Evolutionary conservation across 2,888 invertebrate species (phyloP), one percentile per base, ranked within the genome.

Genomic region (Eupelmus urozonus): DNA sequence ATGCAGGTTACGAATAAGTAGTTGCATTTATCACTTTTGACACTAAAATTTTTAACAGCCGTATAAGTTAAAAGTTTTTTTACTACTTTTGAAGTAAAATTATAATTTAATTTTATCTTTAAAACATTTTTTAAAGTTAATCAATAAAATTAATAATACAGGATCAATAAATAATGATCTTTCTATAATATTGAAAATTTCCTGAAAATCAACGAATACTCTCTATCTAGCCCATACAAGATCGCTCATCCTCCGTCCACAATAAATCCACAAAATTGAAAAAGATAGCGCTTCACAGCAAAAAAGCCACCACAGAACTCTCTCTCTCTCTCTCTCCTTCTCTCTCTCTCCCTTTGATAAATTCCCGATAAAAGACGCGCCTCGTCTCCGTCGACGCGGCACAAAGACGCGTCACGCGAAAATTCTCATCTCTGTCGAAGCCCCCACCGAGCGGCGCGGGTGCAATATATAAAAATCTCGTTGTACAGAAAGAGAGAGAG

Each of bases 321-420:
- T n/a, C n/a, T n/a, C n/a, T n/a, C n/a, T n/a, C n/a, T n/a, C n/a
- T n/a, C n/a, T n/a, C n/a, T n/a, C n/a, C n/a, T n/a, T n/a, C n/a
- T n/a, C n/a, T n/a, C n/a, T n/a, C n/a, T n/a, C n/a, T 45, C 27
- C 42, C 75, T 62, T 76, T 69, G 75, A 69, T 40, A 53, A 60
- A 62, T 76, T 69, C 20, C 29, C 69, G 62, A 69, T 67, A 27
- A 53, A 69, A 53, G 67, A 55, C 45, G 27, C 11, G 16, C 4
- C 2, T 20, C 51, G 27, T 11, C 13, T 9, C 0, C 53, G 40
- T 13, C 11, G 3, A 9, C 57, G 13, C 59, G 45, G 16, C 23
- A 74, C 66, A 74, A 66, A 74, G 40, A 57, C 55, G 34, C 45
- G 57, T 63, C 62, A 42, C 7, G 57, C 40, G 53, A 11, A 60